These are phyloP conservation scores for Mythimna vitellina DNA, from an alignment of 2,888 invertebrate genomes.

Conservation along the genomic window DNA sequence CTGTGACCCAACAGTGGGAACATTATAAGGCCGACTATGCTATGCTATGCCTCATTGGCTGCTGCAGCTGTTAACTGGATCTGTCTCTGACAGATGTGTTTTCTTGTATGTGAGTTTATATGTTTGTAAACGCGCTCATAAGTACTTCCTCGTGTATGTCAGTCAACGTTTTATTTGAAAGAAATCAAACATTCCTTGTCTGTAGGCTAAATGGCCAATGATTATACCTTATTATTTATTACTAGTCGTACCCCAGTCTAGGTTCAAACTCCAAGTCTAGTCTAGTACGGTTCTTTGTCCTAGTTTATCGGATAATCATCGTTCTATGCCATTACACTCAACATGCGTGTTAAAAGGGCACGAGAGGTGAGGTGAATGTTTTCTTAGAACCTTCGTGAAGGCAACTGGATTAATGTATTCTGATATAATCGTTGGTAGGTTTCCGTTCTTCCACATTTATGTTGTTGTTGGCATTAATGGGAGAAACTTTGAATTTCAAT, in stretches of 20 bases:
- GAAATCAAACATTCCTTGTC: not conserved
- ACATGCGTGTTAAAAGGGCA: conserved; percentile 49
- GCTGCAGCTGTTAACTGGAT: too few relatives aligned
- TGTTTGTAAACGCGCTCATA: too few relatives aligned
- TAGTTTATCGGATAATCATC: conserved; percentile 43
- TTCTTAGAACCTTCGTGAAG: conserved; percentile 31
- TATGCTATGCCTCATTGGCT: too few relatives aligned
- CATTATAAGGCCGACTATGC: too few relatives aligned
- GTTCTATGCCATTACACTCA: conserved; percentile 35
- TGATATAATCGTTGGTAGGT: conserved; percentile 2
- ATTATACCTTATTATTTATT: conserved; percentile 3
- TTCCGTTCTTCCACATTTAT: conserved; percentile 1
- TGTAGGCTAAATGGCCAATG: not conserved
- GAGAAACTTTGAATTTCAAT: not conserved
- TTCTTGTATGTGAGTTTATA: too few relatives aligned
- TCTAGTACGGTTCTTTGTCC: conserved; percentile 44
- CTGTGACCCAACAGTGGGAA: too few relatives aligned
- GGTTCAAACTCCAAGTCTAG: conserved; percentile 25
- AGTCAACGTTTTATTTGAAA: not conserved
- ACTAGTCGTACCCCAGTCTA: conserved; percentile 20
- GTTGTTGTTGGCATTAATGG: not conserved
- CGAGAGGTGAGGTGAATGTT: conserved; percentile 35
- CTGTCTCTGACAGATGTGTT: too few relatives aligned
- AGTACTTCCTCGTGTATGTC: too few relatives aligned
- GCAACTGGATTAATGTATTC: conserved; percentile 10